A percentile compares a stretch with the other conserved stretches of the same genome.
These are phyloP conservation scores for Drosophila burlai DNA, from an alignment of 1,140 invertebrate genomes.

Conservation along the genomic window DNA sequence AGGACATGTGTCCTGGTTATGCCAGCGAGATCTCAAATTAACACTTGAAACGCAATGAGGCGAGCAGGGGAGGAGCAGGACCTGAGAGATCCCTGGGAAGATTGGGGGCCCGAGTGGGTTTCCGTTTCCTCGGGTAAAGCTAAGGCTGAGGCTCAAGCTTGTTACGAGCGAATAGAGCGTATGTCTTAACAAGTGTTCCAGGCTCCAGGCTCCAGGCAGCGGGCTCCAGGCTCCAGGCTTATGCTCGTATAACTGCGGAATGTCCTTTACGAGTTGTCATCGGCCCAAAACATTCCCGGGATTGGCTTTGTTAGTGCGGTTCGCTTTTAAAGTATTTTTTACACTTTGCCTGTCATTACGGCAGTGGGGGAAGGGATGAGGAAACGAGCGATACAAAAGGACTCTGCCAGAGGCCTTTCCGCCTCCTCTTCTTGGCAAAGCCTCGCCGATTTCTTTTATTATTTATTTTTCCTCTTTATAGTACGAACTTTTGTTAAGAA, in stretches of 20 bases:
- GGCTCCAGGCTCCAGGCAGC: conserved; percentile 19
- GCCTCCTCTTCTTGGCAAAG: neutral
- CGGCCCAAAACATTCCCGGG: conserved; percentile 41
- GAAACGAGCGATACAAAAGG: conserved; percentile 12
- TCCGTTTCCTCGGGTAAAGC: neutral
- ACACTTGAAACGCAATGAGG: conserved; percentile 69
- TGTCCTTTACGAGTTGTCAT: conserved; percentile 52
- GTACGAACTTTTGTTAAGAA: neutral
- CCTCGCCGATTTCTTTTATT: conserved; percentile 36
- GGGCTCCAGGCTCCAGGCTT: neutral
- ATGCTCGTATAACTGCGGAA: conserved; percentile 7
- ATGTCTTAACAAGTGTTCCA: conserved; percentile 60
- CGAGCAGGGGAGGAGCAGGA: conserved; percentile 7
- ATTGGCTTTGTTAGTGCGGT: conserved; percentile 55
- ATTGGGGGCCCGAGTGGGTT: conserved; percentile 14
- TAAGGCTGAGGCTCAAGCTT: conserved; percentile 12
- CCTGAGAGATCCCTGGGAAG: conserved; percentile 20
- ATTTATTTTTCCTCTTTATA: conserved; percentile 44
- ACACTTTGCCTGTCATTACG: conserved; percentile 46
- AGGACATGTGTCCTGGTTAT: conserved; percentile 42
- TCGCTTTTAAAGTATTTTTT: conserved; percentile 51
- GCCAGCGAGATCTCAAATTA: conserved; percentile 69
- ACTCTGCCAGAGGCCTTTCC: conserved; percentile 42
- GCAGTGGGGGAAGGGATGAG: neutral
- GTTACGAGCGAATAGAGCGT: conserved; percentile 62